These are phyloP conservation scores for Drosophila repleta DNA, from an alignment of 1,140 invertebrate species.

Conservation along the genomic window DNA sequence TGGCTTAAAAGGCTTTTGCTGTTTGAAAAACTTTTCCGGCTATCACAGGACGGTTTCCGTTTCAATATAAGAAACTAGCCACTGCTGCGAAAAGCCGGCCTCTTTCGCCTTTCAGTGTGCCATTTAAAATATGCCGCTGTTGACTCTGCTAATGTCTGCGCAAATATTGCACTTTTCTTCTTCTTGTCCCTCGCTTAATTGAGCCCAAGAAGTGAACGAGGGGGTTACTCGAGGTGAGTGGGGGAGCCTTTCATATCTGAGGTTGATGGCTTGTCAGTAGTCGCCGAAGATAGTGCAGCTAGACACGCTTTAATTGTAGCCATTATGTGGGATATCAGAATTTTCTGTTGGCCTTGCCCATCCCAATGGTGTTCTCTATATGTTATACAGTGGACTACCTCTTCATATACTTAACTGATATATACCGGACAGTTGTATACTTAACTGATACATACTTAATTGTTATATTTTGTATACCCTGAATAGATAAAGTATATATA, in stretches of 20 bases:
- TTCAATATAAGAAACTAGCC: conserved; percentile 20
- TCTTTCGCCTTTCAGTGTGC: conserved; percentile 7
- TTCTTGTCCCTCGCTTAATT: conserved; percentile 32
- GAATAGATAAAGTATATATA: too few relatives aligned
- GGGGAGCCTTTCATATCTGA: background rate
- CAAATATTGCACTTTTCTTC: conserved; percentile 68
- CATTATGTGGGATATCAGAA: conserved; percentile 37
- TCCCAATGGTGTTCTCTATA: background rate
- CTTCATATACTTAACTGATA: background rate
- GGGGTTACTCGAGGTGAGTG: background rate
- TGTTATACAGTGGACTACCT: too few relatives aligned
- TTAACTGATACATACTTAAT: background rate
- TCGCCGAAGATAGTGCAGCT: conserved; percentile 29
- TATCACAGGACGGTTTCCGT: conserved; percentile 61
- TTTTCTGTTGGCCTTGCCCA: conserved; percentile 10
- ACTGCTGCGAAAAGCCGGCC: background rate
- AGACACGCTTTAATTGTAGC: conserved; percentile 41
- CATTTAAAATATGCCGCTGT: conserved; percentile 48
- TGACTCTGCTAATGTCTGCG: conserved; percentile 74
- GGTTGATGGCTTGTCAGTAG: conserved; percentile 42
- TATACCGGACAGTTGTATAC: background rate
- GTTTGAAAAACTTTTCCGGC: conserved; percentile 62
- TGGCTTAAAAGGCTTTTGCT: conserved; percentile 73
- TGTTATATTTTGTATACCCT: too few relatives aligned
- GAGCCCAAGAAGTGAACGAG: conserved; percentile 3